phyloP scores from a whole-genome alignment of 92 coral and sea anemone species.

The Pocillopora meandrina region DNA sequence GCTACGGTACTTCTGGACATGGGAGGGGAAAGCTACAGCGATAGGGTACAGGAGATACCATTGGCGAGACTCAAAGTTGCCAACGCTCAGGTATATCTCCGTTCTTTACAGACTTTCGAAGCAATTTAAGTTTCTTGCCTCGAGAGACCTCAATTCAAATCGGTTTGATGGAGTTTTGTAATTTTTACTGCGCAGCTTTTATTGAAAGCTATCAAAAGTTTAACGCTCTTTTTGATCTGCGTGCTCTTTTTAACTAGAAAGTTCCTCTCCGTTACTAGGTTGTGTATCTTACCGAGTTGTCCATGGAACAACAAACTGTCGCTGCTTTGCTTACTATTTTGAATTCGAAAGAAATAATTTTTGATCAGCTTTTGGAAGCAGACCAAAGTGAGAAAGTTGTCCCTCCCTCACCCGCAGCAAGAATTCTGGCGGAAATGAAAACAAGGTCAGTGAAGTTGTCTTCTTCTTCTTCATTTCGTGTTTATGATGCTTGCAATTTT shows the following conservation, averaged over 20 bases:
- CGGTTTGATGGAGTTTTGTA: too few relatives aligned
- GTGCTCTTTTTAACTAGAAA: too few relatives aligned
- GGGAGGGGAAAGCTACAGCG: constrained; percentile 43
- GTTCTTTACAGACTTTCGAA: too few relatives aligned
- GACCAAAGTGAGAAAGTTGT: constrained; percentile 11
- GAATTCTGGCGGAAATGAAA: constrained; percentile 86
- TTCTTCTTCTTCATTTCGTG: too few relatives aligned
- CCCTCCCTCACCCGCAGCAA: constrained; percentile 55
- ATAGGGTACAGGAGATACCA: constrained; percentile 64
- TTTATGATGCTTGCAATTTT: not conserved
- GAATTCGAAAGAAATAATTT: constrained; percentile 46
- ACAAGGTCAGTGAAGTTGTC: constrained; percentile 60
- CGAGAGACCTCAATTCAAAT: too few relatives aligned
- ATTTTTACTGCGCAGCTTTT: too few relatives aligned
- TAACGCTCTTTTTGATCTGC: too few relatives aligned
- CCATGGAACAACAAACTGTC: constrained; percentile 57
- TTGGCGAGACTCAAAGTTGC: constrained; percentile 63
- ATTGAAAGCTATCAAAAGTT: too few relatives aligned
- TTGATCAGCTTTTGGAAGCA: not conserved
- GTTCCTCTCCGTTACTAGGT: constrained; percentile 29
- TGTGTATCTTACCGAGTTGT: constrained; percentile 54
- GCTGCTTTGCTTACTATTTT: constrained; percentile 64
- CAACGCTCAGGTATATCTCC: constrained; percentile 47
- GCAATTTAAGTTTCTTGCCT: too few relatives aligned
- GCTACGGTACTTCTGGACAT: constrained; percentile 64